phyloP scores from a whole-genome alignment of 2,113 vertebrate genomes.

The Chrysochloris asiatica region DNA sequence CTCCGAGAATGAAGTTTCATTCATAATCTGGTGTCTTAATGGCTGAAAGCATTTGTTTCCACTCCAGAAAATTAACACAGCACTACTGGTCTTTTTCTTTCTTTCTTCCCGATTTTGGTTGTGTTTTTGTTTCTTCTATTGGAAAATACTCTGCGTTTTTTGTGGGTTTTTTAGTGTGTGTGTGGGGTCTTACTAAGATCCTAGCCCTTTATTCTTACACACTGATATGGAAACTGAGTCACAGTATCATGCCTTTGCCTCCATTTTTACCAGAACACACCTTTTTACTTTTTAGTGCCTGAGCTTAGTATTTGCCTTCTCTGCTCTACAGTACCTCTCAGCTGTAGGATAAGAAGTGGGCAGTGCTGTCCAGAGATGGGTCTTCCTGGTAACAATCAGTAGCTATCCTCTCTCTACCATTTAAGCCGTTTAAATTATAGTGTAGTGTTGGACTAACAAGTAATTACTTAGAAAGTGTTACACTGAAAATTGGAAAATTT shows the following conservation, averaged over 20 bases:
- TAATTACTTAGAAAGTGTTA: constrained; percentile 37
- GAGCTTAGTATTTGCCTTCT: constrained; percentile 24
- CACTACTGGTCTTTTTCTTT: neutral
- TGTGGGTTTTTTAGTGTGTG: neutral
- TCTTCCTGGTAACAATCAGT: neutral
- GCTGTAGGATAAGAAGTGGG: neutral
- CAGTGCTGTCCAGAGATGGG: neutral
- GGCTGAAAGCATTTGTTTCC: neutral
- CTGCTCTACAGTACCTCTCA: neutral
- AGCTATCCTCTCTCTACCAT: neutral
- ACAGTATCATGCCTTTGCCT: neutral
- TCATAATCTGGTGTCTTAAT: neutral
- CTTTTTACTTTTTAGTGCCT: constrained; percentile 3
- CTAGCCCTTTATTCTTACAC: neutral
- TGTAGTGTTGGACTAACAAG: neutral
- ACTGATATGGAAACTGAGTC: neutral
- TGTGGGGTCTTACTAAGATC: neutral
- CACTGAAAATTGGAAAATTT: neutral
- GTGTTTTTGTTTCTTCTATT: neutral
- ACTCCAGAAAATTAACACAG: neutral
- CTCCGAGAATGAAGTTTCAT: constrained; percentile 22
- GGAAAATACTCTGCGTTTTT: neutral
- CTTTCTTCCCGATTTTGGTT: neutral
- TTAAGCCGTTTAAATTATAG: neutral
- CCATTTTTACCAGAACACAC: neutral